phyloP scores from a whole-genome alignment of 2,113 vertebrate genomes.

The Caloenas nicobarica region DNA sequence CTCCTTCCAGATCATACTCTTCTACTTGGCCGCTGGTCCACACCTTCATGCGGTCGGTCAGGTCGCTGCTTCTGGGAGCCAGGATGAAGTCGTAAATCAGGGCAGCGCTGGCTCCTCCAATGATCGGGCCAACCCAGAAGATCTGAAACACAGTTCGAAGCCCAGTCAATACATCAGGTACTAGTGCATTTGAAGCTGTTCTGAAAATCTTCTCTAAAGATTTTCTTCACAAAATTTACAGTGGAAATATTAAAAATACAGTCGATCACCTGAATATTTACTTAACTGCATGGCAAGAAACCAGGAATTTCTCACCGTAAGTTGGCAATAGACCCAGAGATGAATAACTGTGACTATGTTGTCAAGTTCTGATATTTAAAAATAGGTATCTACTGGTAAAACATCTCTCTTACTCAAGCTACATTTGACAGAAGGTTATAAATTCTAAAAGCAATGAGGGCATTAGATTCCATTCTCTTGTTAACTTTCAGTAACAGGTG shows the following conservation, averaged over 20 bases:
- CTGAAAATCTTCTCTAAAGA: not conserved
- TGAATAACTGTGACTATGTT: not conserved
- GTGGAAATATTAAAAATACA: not conserved
- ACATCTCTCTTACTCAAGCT: not conserved
- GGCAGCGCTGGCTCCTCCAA: constrained; percentile 75
- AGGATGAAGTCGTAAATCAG: constrained; percentile 85
- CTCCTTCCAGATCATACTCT: constrained; percentile 80
- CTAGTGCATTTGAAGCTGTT: not conserved
- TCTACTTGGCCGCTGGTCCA: constrained; percentile 89
- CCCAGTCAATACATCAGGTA: not conserved
- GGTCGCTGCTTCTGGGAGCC: constrained; percentile 75
- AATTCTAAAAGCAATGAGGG: not conserved
- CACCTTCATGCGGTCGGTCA: constrained; percentile 86
- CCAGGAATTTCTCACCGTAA: not conserved
- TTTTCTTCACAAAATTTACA: not conserved
- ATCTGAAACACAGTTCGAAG: constrained; percentile 62
- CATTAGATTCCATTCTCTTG: not conserved
- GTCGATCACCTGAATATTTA: not conserved
- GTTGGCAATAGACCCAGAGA: not conserved
- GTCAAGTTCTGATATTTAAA: not conserved
- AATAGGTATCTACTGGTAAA: not conserved
- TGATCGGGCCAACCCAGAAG: constrained; percentile 83
- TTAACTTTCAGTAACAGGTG: not conserved
- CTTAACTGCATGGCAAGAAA: fast-evolving
- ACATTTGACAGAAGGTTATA: not conserved